Base-by-base conservation (phyloP, 1,140 invertebrate species). In the Lepidostoma basale region DNA sequence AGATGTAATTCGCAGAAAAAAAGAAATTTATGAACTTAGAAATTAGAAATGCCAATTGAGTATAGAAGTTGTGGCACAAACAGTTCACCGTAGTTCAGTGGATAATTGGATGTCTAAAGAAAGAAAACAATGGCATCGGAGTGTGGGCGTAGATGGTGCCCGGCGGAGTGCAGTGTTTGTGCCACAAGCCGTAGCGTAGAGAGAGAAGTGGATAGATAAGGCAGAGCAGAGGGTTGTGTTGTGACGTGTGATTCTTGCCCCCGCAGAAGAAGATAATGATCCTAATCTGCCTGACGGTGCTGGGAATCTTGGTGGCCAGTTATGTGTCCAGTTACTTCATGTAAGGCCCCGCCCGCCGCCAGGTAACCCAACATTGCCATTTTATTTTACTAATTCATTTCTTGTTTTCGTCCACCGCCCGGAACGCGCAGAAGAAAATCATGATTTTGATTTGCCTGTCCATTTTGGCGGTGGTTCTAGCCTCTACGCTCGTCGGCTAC, bases 191-290 rank as follows among this genome's bases (percentile, higher is more conserved):
- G n/a, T n/a, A n/a, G n/a, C n/a, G n/a, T n/a, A n/a, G n/a, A n/a
- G n/a, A n/a, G n/a, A n/a, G n/a, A n/a, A n/a, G n/a, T n/a, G n/a
- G n/a, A n/a, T n/a, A n/a, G n/a, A n/a, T n/a, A n/a, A n/a, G n/a
- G n/a, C n/a, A n/a, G n/a, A n/a, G n/a, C n/a, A n/a, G n/a, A n/a
- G n/a, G n/a, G n/a, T n/a, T n/a, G 14, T 14, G 12, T 56, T 56
- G 47, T 52, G 52, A 56, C 12, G 14, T 69, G 68, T 75, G 71
- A 44, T 65, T 65, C 28, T 73, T 74, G 67, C 74, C 73, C 81
- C 88, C 86, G 86, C 91, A 98, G 95, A 98, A 98, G 94, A 97
- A 98, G 89, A 98, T 98, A 80, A 97, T 97, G 92, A 98, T 98
- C 87, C 88, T 98, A 86, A 93, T 98, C 82, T 97, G 96, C 86